These are phyloP conservation scores for Acrobasis suavella DNA, from an alignment of 2,888 invertebrate genomes.

Conservation along the genomic window DNA sequence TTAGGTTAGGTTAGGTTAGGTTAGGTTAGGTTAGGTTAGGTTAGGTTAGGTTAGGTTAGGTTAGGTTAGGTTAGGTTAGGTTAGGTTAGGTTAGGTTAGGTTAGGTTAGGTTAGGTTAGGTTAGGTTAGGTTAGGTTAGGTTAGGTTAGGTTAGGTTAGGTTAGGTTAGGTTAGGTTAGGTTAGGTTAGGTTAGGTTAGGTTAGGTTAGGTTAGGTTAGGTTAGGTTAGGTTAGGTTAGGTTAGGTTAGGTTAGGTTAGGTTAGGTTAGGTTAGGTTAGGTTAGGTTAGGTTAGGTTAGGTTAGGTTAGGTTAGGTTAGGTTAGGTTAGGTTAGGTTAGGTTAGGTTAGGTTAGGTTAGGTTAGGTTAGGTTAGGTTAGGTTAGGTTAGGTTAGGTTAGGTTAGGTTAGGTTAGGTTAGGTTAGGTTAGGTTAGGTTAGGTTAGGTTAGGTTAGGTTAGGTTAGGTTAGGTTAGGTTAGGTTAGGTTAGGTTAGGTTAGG, in stretches of 20 bases:
- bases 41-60: slow-evolving; percentile 29
- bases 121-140: slow-evolving; percentile 25
- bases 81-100: slow-evolving; percentile 26
- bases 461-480: too few relatives aligned
- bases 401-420: too few relatives aligned
- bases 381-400: slow-evolving; percentile 31
- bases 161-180: slow-evolving; percentile 26
- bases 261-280: slow-evolving; percentile 28
- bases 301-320: slow-evolving; percentile 33
- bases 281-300: slow-evolving; percentile 29
- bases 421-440: too few relatives aligned
- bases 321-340: slow-evolving; percentile 31
- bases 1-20: slow-evolving; percentile 23
- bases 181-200: slow-evolving; percentile 27
- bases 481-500: too few relatives aligned
- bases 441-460: too few relatives aligned
- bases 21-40: slow-evolving; percentile 27
- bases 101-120: slow-evolving; percentile 27
- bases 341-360: slow-evolving; percentile 32
- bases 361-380: slow-evolving; percentile 32
- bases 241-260: slow-evolving; percentile 28
- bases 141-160: slow-evolving; percentile 26
- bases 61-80: slow-evolving; percentile 28
- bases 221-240: slow-evolving; percentile 28
- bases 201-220: slow-evolving; percentile 28